Evolutionary conservation across 1,140 invertebrate genomes (phyloP).

Genomic region (Camponotus floridanus): DNA sequence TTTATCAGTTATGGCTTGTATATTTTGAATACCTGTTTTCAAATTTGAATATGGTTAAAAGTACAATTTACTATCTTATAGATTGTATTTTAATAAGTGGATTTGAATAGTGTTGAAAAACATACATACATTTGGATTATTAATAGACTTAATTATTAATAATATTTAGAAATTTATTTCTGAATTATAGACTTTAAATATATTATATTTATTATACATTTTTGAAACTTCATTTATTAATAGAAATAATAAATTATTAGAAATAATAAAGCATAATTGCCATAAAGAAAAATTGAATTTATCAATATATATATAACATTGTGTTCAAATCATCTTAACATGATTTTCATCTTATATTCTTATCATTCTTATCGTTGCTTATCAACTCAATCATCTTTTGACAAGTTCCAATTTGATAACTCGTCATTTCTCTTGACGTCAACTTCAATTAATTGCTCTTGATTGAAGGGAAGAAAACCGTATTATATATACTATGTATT

Average conservation of each 20-base stretch:
- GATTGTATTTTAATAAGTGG: background rate
- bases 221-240: background rate
- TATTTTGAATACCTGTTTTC: no score
- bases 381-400: constrained; percentile 30
- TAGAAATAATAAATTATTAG: no score
- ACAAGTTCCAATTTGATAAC: background rate
- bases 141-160: background rate
- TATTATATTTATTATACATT: background rate
- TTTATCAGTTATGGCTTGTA: no score
- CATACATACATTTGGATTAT: background rate
- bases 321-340: no score
- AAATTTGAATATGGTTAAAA: no score
- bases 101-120: background rate
- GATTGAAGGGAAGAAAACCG: background rate
- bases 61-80: no score
- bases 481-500: background rate
- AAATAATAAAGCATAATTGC: background rate
- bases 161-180: background rate
- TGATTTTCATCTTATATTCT: no score
- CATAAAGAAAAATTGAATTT: background rate
- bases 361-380: constrained; percentile 20
- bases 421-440: background rate
- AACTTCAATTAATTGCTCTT: background rate
- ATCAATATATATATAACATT: background rate
- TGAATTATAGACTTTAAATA: background rate